phyloP scores from a whole-genome alignment of 1,140 invertebrate species.

The Bombus confusus region DNA sequence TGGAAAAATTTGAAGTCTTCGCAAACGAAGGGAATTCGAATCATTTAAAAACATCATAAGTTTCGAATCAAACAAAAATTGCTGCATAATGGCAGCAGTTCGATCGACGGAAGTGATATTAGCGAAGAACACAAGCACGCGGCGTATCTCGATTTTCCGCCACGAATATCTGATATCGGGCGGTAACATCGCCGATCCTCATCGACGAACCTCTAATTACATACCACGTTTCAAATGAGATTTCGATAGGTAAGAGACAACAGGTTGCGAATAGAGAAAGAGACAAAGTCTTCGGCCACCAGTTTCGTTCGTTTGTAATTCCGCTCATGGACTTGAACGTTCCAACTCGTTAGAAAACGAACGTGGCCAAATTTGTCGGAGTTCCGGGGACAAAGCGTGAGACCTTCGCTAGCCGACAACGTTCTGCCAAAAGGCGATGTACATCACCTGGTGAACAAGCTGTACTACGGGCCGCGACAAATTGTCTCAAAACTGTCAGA shows the following conservation, averaged over 20 bases:
- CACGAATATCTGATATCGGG: neutral
- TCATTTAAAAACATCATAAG: no score
- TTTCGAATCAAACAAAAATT: neutral
- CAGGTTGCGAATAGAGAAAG: constrained; percentile 14
- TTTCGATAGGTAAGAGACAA: constrained; percentile 21
- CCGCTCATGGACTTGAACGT: neutral
- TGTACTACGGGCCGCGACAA: constrained; percentile 2
- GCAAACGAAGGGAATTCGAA: no score
- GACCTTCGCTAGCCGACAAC: neutral
- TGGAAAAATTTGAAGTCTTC: no score
- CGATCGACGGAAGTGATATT: neutral
- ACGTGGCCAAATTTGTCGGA: constrained; percentile 26
- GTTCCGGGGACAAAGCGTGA: constrained; percentile 27
- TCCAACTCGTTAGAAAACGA: constrained; percentile 49
- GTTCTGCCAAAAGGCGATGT: constrained; percentile 38
- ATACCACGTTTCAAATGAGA: neutral
- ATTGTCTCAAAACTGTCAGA: constrained; percentile 28
- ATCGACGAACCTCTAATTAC: constrained; percentile 23
- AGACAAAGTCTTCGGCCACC: neutral
- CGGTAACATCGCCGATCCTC: neutral
- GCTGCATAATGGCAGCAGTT: no score
- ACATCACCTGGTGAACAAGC: constrained; percentile 17
- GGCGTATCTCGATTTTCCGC: neutral
- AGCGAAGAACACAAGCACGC: neutral
- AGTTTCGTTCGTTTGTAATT: neutral